Evolutionary conservation across 2,797 vertebrate species (phyloP), one percentile per base, ranked within the genome.

Genomic region (Gallinago stenura): DNA sequence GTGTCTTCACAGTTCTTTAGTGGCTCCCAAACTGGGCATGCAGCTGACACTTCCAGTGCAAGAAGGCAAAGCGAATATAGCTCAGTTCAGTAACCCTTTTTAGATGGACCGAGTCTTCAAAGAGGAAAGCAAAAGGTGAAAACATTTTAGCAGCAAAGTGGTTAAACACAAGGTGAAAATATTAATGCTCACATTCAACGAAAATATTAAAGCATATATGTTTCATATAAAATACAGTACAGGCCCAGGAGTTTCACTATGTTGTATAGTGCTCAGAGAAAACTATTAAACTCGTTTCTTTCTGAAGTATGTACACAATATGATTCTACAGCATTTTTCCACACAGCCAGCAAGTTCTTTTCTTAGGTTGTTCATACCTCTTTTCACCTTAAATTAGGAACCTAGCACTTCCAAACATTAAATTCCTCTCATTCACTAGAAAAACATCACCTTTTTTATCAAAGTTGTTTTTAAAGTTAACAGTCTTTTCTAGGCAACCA

Each of bases 191-290:
- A 93, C 91, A 96, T 98, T 98, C 87, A 84, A 43, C 96, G 97
- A 97, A 97, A 98, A 96, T 97, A 96, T 97, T 98, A 98, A 99
- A 99, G 98, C 98, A 97, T 98, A 98, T 98, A 98, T 96, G 97
- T 98, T 98, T 98, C 98, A 98, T 99, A 99, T 98, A 99, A 99
- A 99, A 98, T 99, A 99, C 98, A 99, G 98, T 99, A 99, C 98
- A 98, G 98, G 98, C 99, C 98, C 97, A 98, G 98, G 98, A 98
- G 97, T 98, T 98, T 98, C 98, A 98, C 98, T 98, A 98, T 97
- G 97, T 96, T 98, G 98, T 98, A 98, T 98, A 99, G 99, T 97
- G 97, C 97, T 97, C 94, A 98, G 98, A 98, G 98, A 97, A 98
- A 98, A 98, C 57, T 96, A 98, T 98, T 98, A 98, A 98, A 95